Percentiles rank a stretch among this genome's conserved stretches.
Evolutionary conservation across 2,797 vertebrate species (phyloP).

Genomic region (Peromyscus nudipes): DNA sequence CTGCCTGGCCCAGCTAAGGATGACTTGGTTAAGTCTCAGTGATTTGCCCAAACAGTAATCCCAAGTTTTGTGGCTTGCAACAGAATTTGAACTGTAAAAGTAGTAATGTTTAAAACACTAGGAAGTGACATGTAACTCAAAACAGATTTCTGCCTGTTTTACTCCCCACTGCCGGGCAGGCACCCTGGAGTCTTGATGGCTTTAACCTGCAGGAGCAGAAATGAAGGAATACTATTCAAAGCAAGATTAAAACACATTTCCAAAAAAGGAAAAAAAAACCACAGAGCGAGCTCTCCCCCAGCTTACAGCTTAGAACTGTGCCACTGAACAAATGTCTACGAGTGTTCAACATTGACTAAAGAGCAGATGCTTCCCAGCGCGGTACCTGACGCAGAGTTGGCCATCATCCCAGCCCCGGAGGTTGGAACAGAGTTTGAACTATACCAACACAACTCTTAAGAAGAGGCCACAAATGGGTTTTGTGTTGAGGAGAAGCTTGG

Average conservation of each 20-base stretch:
- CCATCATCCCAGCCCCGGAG: neutral
- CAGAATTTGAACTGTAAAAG: slow-evolving; percentile 6
- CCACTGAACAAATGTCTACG: slow-evolving; percentile 7
- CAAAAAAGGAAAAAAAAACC: slow-evolving; percentile 34
- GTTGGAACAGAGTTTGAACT: slow-evolving; percentile 12
- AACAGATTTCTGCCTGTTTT: slow-evolving; percentile 5
- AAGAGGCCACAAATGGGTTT: neutral
- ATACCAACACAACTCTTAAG: slow-evolving; percentile 1
- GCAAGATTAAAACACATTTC: slow-evolving; percentile 34
- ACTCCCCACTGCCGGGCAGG: slow-evolving; percentile 7
- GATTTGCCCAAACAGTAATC: neutral
- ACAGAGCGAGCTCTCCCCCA: slow-evolving; percentile 18
- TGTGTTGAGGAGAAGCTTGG: neutral
- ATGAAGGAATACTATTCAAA: slow-evolving; percentile 49
- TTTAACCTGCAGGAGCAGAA: slow-evolving; percentile 31
- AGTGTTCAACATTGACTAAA: neutral
- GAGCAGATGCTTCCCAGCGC: neutral
- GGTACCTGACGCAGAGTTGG: slow-evolving; percentile 16
- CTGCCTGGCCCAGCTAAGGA: neutral
- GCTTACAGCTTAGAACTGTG: neutral
- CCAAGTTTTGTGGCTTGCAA: slow-evolving; percentile 36
- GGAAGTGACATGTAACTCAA: slow-evolving; percentile 18
- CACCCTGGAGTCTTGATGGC: neutral
- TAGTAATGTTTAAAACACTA: slow-evolving; percentile 50
- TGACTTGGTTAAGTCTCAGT: neutral